phyloP scores from a whole-genome alignment of 2,888 invertebrate species.

The Pyrgus malvae region DNA sequence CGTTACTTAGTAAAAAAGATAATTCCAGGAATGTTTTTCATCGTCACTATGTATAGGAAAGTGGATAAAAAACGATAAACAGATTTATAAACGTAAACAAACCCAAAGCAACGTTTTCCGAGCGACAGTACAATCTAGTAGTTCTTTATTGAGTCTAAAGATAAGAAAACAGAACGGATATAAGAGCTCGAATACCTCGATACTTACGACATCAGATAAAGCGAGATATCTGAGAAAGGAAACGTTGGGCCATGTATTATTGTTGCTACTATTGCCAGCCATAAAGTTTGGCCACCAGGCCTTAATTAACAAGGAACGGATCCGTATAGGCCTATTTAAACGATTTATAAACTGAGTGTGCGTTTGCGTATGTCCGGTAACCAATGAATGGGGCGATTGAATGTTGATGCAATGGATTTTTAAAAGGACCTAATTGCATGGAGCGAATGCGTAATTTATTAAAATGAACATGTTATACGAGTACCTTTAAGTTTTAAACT shows the following conservation, averaged over 20 bases:
- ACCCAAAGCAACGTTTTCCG: constrained; percentile 13
- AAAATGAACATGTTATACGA: too few species aligned
- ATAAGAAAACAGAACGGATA: constrained; percentile 52
- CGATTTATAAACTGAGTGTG: constrained; percentile 25
- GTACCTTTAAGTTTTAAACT: too few species aligned
- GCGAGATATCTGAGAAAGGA: constrained; percentile 52
- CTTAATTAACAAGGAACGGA: constrained; percentile 68
- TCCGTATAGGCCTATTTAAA: constrained; percentile 46
- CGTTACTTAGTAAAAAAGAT: too few species aligned
- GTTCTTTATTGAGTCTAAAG: constrained; percentile 60
- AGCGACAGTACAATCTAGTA: constrained; percentile 23
- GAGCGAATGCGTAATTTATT: too few species aligned
- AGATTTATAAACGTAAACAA: not conserved
- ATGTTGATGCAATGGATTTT: not conserved
- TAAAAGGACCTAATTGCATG: too few species aligned
- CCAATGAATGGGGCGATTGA: constrained; percentile 7
- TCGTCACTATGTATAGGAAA: too few species aligned
- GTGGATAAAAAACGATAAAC: not conserved
- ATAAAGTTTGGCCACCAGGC: constrained; percentile 57
- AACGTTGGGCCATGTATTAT: constrained; percentile 60
- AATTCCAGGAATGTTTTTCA: too few species aligned
- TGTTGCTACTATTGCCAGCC: constrained; percentile 64
- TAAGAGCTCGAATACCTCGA: constrained; percentile 52
- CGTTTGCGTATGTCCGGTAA: constrained; percentile 16
- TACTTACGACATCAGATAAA: constrained; percentile 71